Conservation (phyloP, 2,113 vertebrate species). For the Callocephalon fimbriatum region DNA sequence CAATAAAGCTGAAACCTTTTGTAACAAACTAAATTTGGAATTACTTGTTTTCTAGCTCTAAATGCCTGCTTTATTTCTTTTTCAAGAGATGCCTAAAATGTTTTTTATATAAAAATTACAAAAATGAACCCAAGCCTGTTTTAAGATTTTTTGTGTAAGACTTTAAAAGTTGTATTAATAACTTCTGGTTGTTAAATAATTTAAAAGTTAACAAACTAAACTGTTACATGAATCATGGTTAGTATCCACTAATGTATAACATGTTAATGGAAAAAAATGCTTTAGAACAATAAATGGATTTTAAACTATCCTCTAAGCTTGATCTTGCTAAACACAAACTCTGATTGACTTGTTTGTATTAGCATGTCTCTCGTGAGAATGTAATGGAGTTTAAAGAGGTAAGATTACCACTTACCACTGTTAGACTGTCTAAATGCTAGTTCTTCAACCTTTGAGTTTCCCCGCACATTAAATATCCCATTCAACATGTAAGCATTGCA, state of each 20-base stretch:
- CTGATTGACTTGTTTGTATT: conserved; percentile 95
- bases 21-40: conserved; percentile 91
- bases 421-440: conserved; percentile 89
- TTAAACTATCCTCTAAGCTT: conserved; percentile 94
- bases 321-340: conserved; percentile 96
- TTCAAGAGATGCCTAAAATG: conserved; percentile 90
- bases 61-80: conserved; percentile 90
- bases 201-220: conserved; percentile 91
- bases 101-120: conserved; percentile 88
- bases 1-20: conserved; percentile 91
- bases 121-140: conserved; percentile 89
- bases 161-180: conserved; percentile 91
- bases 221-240: conserved; percentile 90
- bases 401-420: conserved; percentile 91
- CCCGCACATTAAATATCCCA: conserved; percentile 87
- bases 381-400: conserved; percentile 98
- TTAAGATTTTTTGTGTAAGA: conserved; percentile 90
- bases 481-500: conserved; percentile 87
- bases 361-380: conserved; percentile 93
- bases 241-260: conserved; percentile 91
- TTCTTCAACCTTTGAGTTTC: conserved; percentile 87
- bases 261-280: conserved; percentile 90
- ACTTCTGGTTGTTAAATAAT: conserved; percentile 92
- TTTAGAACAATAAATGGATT: conserved; percentile 95
- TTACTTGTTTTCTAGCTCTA: conserved; percentile 90